A percentile compares a stretch with the other conserved stretches of the same genome.
Conservation (phyloP, 1,140 invertebrate species). For the Drosophila mojavensis region DNA sequence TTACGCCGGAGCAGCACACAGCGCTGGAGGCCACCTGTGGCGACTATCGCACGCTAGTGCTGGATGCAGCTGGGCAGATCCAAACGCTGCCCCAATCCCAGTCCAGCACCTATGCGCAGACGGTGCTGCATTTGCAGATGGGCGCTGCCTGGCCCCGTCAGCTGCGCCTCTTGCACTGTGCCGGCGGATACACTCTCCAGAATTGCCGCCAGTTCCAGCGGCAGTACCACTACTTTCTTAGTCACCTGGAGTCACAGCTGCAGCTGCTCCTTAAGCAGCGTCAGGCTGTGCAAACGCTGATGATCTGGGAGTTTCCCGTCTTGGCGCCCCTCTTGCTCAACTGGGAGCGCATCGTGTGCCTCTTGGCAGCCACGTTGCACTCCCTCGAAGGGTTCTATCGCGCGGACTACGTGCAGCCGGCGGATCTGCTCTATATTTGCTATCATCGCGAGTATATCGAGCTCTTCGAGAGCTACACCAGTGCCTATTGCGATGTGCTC, state of each 20-base stretch:
- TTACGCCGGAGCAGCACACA: conserved; percentile 82
- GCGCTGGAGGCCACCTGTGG: conserved; percentile 89
- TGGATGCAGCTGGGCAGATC: conserved; percentile 69
- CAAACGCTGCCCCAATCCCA: conserved; percentile 61
- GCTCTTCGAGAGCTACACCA: conserved; percentile 90
- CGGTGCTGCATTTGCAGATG: conserved; percentile 65
- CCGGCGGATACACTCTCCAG: conserved; percentile 64
- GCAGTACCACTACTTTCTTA: conserved; percentile 69
- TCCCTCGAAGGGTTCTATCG: conserved; percentile 88
- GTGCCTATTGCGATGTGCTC: conserved; percentile 90
- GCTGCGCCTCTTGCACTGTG: conserved; percentile 55
- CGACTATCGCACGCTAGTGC: conserved; percentile 88
- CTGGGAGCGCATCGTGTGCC: conserved; percentile 87
- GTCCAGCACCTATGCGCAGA: conserved; percentile 68
- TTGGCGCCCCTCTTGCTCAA: conserved; percentile 86
- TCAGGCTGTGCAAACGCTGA: conserved; percentile 56
- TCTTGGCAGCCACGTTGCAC: conserved; percentile 88
- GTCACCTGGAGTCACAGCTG: conserved; percentile 68
- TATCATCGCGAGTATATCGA: conserved; percentile 90
- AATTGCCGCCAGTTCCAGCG: conserved; percentile 71
- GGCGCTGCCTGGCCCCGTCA: conserved; percentile 69
- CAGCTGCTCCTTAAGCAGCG: conserved; percentile 70
- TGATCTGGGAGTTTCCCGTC: conserved; percentile 55
- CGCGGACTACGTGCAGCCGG: conserved; percentile 86
- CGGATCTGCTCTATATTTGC: conserved; percentile 88